Evolutionary conservation across 2,888 invertebrate genomes (phyloP).

Genomic region (Drosophila niveifrons): DNA sequence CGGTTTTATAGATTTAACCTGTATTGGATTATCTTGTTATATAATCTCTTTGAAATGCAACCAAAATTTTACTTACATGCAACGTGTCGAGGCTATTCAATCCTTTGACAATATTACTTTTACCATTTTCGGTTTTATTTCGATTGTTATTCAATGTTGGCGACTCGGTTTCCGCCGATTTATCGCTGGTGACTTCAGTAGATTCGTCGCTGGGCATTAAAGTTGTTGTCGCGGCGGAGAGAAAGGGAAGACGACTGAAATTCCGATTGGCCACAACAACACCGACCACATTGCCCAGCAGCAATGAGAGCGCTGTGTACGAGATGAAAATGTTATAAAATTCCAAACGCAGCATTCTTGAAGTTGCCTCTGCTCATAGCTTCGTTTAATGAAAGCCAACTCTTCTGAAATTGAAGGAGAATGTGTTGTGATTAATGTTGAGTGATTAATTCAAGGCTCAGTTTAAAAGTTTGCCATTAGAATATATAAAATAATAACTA

Average conservation of each 20-base stretch:
- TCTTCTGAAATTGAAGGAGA: slow-evolving; percentile 23
- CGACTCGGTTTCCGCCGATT: background rate
- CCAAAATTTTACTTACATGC: slow-evolving; percentile 27
- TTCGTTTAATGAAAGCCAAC: background rate
- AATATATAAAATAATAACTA: too few relatives aligned
- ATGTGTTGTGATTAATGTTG: background rate
- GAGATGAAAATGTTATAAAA: slow-evolving; percentile 27
- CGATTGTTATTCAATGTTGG: background rate
- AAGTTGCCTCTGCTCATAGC: slow-evolving; percentile 29
- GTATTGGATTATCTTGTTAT: background rate
- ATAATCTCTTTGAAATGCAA: background rate
- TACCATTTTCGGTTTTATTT: background rate
- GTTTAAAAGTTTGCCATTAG: too few relatives aligned
- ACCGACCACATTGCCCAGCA: slow-evolving; percentile 19
- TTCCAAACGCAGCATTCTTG: slow-evolving; percentile 41
- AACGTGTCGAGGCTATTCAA: background rate
- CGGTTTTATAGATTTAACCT: slow-evolving; percentile 7
- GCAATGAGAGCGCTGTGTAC: slow-evolving; percentile 15
- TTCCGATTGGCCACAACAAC: background rate
- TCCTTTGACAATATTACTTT: background rate
- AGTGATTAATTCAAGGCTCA: background rate
- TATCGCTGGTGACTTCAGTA: background rate
- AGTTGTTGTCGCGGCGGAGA: background rate
- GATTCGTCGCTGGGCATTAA: background rate
- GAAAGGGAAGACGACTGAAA: background rate